Evolutionary conservation across 2,888 invertebrate species (phyloP), one percentile per base, ranked within the genome.

Genomic region (Stenurella melanura): DNA sequence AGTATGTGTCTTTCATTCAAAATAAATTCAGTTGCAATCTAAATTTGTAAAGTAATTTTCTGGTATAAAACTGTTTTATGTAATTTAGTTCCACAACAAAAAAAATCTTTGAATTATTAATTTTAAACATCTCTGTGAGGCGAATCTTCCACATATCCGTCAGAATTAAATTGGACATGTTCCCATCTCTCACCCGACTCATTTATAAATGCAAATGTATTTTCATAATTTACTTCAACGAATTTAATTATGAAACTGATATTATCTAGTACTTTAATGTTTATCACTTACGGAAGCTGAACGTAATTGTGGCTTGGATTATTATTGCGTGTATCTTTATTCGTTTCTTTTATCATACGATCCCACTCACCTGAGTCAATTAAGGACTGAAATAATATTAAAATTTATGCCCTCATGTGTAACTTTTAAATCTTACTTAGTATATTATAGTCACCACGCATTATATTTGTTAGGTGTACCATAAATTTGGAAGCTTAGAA

Each of bases 211-310:
- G 58, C 19, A 58, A 58, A 18, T 19, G 58, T 42, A 18, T 38
- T 18, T 42, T n/a, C 18, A 64, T 64, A 64, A 42, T 64, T 58
- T 58, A 30, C 42, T 61, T 60, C 17, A 60, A 42, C 21, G 60
- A 60, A 60, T n/a, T 54, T 67, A 64, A 34, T 34, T 64, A 50
- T 26, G n/a, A 26, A 54, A 21, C 19, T 21, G 72, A 72, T 72
- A 15, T 26, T 72, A 72, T 72, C 61, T 30, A 15, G n/a, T 63
- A 18, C 17, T 54, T 58, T 63, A 54, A 21, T 10, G 18, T 72
- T 72, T 72, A 72, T 72, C 54, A 54, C 54, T 50, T 72, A 61
- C 72, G 72, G 72, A 72, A 72, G 61, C 63, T 72, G 17, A 60
- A 72, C 63, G 42, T 54, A 72, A 72, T 63, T 63, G 60, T 72